Evolutionary conservation across 2,797 vertebrate genomes (phyloP), one percentile per base, ranked within the genome.

Genomic region (Scolopax rusticola): DNA sequence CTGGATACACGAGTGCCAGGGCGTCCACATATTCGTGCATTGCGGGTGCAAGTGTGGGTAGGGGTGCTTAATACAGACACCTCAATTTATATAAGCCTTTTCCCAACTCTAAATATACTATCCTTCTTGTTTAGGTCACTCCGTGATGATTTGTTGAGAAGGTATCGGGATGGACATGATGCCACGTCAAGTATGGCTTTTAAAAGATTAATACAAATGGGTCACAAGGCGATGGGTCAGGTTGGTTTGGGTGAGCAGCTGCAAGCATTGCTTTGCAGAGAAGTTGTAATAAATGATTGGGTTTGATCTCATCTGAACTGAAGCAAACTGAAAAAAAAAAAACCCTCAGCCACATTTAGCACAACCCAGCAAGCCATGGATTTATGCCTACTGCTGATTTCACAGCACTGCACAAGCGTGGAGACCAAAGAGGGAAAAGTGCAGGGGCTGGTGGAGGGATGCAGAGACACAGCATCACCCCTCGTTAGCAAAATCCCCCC

Each of bases 401-500:
- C 6, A 4, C 28, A 38, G 84, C 63, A 3, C 21, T 2, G 2
- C 28, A 0, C 0, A 8, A 74, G 53, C 2, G 0, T 1, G 13
- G 53, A 45, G 20, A n/a, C 73, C 19, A 8, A 3, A 27, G 21
- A 3, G 32, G 12, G 57, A 45, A 81, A 67, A 30, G 36, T 27
- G 19, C 10, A 19, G 65, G 41, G 36, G 41, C n/a, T 61, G 23
- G 5, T 0, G 1, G 0, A 18, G 76, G 40, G 24, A 41, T 64
- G 65, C 1, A 0, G 40, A 23, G n/a, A 60, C 41, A 1, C 4
- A 19, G 85, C 33, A 74, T 77, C 14, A 7, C 32, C 18, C 53
- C 21, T 19, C 6, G 3, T 4, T 50, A 80, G 61, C 5, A 6
- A 54, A 74, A 81, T 36, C 56, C 33, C 65, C 7, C 10, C 73